These are phyloP conservation scores for Lutraria lutraria DNA, from an alignment of 2,888 invertebrate genomes.

Conservation along the genomic window DNA sequence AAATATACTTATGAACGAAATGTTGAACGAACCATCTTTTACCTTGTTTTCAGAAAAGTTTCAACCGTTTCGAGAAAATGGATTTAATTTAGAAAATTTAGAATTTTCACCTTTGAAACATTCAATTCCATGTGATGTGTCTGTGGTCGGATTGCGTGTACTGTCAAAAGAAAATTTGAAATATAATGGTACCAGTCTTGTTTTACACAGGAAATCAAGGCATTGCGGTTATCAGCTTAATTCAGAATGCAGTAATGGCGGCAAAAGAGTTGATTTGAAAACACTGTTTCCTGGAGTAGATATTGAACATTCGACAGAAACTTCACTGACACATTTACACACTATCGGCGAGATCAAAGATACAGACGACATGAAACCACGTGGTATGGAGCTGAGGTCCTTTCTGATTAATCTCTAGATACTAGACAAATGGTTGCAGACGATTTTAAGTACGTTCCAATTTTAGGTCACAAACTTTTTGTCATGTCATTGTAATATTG, in stretches of 20 bases:
- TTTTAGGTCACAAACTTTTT: no score
- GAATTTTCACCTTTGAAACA: constrained; percentile 51
- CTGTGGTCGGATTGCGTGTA: constrained; percentile 77
- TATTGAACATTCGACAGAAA: constrained; percentile 63
- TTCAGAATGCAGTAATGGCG: constrained; percentile 66
- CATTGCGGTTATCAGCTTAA: constrained; percentile 72
- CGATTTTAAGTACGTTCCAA: no score
- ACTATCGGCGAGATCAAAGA: constrained; percentile 64
- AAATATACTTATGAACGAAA: constrained; percentile 68
- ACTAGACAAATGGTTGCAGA: neutral
- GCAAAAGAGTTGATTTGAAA: constrained; percentile 27
- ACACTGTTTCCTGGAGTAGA: constrained; percentile 39
- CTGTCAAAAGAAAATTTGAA: constrained; percentile 75
- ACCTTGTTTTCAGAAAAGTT: constrained; percentile 39
- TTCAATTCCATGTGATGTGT: constrained; percentile 79
- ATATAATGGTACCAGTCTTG: constrained; percentile 80
- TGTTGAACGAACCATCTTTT: constrained; percentile 71
- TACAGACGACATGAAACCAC: constrained; percentile 60
- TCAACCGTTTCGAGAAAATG: neutral
- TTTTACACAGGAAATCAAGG: constrained; percentile 78
- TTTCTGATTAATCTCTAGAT: constrained; percentile 33
- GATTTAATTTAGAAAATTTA: constrained; percentile 24
- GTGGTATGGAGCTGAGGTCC: constrained; percentile 73
- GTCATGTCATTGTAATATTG: no score
- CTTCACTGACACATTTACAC: constrained; percentile 79